These are phyloP conservation scores for Ficedula albicollis DNA, from an alignment of 2,797 vertebrate species.

Conservation along the genomic window DNA sequence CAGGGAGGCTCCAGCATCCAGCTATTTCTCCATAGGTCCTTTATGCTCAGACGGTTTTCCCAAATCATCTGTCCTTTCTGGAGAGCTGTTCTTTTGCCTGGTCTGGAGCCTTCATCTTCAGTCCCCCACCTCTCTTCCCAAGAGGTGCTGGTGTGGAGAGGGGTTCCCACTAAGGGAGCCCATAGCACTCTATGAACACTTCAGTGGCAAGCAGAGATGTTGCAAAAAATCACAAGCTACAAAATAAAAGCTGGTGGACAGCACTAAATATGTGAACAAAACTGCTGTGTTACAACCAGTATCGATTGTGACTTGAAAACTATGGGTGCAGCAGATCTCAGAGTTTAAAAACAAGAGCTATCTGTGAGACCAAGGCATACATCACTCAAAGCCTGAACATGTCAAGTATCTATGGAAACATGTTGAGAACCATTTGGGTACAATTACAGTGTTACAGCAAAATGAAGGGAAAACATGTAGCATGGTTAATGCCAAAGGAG, in stretches of 20 bases:
- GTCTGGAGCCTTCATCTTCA: not conserved
- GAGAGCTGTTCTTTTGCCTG: not conserved
- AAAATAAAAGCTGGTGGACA: not conserved
- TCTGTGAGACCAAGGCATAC: not conserved
- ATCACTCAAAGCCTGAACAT: not conserved
- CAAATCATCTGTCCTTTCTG: not conserved
- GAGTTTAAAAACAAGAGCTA: not conserved
- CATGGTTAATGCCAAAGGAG: slow-evolving; percentile 31
- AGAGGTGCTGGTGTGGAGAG: not conserved
- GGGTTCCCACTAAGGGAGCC: not conserved
- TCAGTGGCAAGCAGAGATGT: not conserved
- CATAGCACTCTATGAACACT: not conserved
- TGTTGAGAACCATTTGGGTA: slow-evolving; percentile 21
- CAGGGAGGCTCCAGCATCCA: not conserved
- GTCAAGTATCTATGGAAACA: slow-evolving; percentile 7
- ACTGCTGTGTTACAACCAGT: not conserved
- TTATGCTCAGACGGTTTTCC: not conserved
- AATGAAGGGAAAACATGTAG: slow-evolving; percentile 38
- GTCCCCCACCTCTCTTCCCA: not conserved
- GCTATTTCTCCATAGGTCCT: not conserved
- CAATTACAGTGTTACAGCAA: slow-evolving; percentile 28
- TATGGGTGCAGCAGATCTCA: not conserved
- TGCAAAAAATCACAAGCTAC: not conserved
- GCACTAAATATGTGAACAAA: not conserved
- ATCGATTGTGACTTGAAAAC: not conserved